A percentile compares a stretch with the other conserved stretches of the same genome.
Evolutionary conservation across 2,888 invertebrate species (phyloP).

Genomic region (Monochamus alternatus): DNA sequence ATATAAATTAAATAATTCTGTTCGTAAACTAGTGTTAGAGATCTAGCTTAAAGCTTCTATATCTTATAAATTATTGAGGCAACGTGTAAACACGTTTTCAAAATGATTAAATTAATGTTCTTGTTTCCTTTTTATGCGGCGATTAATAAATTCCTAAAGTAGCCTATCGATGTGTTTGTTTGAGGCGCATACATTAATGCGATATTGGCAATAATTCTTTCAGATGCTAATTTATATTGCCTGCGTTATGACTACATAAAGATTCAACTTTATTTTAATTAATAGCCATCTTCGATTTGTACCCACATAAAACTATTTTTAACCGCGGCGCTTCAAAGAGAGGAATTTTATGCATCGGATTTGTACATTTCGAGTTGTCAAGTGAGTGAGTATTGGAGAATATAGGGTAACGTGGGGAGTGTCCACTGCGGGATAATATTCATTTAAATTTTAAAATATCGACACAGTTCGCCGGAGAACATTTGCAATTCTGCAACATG

Average conservation of each 20-base stretch:
- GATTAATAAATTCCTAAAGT: slow-evolving; percentile 58
- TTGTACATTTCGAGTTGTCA: too few species aligned
- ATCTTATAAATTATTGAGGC: slow-evolving; percentile 50
- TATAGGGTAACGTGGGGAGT: neutral
- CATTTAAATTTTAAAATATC: neutral
- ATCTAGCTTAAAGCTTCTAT: slow-evolving; percentile 33
- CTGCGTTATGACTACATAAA: slow-evolving; percentile 25
- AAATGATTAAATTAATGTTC: slow-evolving; percentile 62
- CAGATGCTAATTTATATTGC: slow-evolving; percentile 44
- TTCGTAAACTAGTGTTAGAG: slow-evolving; percentile 16
- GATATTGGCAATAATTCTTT: slow-evolving; percentile 58
- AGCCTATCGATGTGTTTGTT: slow-evolving; percentile 53
- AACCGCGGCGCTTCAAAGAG: neutral
- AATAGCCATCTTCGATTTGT: slow-evolving; percentile 14
- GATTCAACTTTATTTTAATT: slow-evolving; percentile 24
- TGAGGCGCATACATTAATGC: slow-evolving; percentile 48
- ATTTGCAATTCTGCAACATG: too few species aligned
- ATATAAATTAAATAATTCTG: neutral
- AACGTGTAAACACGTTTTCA: slow-evolving; percentile 56
- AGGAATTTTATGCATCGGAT: too few species aligned
- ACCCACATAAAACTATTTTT: slow-evolving; percentile 13
- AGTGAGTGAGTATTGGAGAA: neutral
- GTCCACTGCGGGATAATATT: neutral
- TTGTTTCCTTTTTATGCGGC: slow-evolving; percentile 54
- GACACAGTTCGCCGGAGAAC: too few species aligned